Evolutionary conservation across 37 sponge, comb jelly and placozoan species (phyloP).

Genomic region (Aplysina aerophoba): DNA sequence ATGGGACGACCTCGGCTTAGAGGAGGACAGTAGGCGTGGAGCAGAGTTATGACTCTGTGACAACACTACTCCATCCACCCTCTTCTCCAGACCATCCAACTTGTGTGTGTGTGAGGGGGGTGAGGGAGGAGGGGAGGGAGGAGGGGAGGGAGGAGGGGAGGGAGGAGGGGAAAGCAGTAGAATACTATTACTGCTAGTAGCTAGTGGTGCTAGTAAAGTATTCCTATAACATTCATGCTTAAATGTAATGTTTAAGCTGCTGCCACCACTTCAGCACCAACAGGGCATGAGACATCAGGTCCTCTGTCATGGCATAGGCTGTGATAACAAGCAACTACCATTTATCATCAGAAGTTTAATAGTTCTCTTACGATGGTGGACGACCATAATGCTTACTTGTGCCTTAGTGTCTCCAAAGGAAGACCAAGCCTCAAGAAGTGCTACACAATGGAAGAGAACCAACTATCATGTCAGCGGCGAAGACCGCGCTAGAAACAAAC

Average conservation of each 20-base stretch:
- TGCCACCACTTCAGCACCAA: background rate
- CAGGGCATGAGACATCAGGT: slow-evolving; percentile 8
- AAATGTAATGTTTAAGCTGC: background rate
- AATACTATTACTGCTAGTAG: too few species aligned
- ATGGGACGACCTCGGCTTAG: too few species aligned
- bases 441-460: slow-evolving; percentile 31
- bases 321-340: background rate
- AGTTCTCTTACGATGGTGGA: background rate
- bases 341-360: background rate
- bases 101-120: too few species aligned
- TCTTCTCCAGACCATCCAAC: slow-evolving; percentile 15
- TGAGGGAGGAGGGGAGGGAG: background rate
- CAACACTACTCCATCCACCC: slow-evolving; percentile 5
- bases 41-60: background rate
- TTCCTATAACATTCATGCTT: too few species aligned
- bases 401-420: slow-evolving; percentile 58
- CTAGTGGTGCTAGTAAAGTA: too few species aligned
- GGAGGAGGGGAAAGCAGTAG: background rate
- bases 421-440: slow-evolving; percentile 61
- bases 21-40: background rate
- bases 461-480: too few species aligned
- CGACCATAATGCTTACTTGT: slow-evolving; percentile 46
- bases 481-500: too few species aligned
- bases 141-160: background rate
- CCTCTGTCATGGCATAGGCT: background rate